Conservation (phyloP, 35 echinoderm and acorn worm genomes). For the Ptychodera flava region DNA sequence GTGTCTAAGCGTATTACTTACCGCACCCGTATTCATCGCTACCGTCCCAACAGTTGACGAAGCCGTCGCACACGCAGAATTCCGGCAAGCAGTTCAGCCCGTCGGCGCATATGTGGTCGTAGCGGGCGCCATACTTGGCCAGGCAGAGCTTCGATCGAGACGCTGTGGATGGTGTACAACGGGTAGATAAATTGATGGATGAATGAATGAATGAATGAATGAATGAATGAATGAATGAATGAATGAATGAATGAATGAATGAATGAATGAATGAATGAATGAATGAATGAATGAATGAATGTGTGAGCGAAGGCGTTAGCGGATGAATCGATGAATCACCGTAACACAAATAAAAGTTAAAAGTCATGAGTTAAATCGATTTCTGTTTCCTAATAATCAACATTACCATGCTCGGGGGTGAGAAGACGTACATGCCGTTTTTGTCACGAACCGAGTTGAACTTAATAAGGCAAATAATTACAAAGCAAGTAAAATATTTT, state of each 20-base stretch:
- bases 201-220: constrained; percentile 33
- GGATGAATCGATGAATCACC: not conserved
- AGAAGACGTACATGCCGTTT: too few relatives aligned
- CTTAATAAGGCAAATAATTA: too few relatives aligned
- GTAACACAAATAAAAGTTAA: too few relatives aligned
- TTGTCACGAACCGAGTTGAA: too few relatives aligned
- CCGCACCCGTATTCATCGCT: not conserved
- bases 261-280: constrained; percentile 44
- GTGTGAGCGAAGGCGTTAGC: not conserved
- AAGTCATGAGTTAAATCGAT: too few relatives aligned
- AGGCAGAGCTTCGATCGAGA: not conserved
- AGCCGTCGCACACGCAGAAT: not conserved
- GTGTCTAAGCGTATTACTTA: not conserved
- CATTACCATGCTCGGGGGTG: too few relatives aligned
- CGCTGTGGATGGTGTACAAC: too few relatives aligned
- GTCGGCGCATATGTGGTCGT: not conserved
- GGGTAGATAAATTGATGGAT: constrained; percentile 3
- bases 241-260: constrained; percentile 54
- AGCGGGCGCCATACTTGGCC: not conserved
- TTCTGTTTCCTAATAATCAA: too few relatives aligned
- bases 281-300: constrained; percentile 26
- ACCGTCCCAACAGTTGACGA: not conserved
- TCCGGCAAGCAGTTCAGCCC: not conserved
- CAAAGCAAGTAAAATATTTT: too few relatives aligned
- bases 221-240: constrained; percentile 46